Evolutionary conservation across 1,140 invertebrate species (phyloP), one percentile per base, ranked within the genome.

Genomic region (Protaetia brevitarsis): DNA sequence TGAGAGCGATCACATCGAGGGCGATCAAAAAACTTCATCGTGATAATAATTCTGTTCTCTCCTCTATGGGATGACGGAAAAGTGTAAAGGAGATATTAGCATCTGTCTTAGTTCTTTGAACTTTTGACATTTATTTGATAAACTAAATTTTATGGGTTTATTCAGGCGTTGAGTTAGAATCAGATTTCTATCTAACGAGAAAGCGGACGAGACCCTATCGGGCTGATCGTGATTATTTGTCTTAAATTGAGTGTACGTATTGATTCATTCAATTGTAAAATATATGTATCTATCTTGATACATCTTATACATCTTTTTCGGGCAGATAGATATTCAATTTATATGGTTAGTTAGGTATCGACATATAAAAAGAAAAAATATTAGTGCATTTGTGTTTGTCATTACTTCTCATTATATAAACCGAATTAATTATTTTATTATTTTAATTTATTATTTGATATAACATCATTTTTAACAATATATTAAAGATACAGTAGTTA

Each of bases 181-280:
- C 19, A 51, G 19, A 51, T 51, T 23, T 51, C 41, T 51, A 51
- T 51, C 26, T 23, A 51, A 51, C 41, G 41, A 23, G 41, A 51
- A 51, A 51, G 19, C 19, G 21, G 26, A 51, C 41, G 2, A 26
- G 26, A 51, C 11, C 19, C 10, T 19, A 51, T 23, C 41, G 41
- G 26, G 5, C 19, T 51, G 41, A 51, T 51, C 19, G 19, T 10
- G 5, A 51, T 19, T 51, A 51, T 51, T 51, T 51, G 41, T 51
- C 11, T 23, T 51, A 51, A 51, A 51, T 51, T 51, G 41, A 51
- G 41, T n/a, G n/a, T n/a, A n/a, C n/a, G n/a, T n/a, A n/a, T n/a
- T n/a, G n/a, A n/a, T n/a, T n/a, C n/a, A n/a, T n/a, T n/a, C n/a
- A n/a, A n/a, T n/a, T n/a, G n/a, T n/a, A n/a, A n/a, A n/a, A n/a